Conservation (phyloP, 2,113 vertebrate species). For the Mustelus asterias region DNA sequence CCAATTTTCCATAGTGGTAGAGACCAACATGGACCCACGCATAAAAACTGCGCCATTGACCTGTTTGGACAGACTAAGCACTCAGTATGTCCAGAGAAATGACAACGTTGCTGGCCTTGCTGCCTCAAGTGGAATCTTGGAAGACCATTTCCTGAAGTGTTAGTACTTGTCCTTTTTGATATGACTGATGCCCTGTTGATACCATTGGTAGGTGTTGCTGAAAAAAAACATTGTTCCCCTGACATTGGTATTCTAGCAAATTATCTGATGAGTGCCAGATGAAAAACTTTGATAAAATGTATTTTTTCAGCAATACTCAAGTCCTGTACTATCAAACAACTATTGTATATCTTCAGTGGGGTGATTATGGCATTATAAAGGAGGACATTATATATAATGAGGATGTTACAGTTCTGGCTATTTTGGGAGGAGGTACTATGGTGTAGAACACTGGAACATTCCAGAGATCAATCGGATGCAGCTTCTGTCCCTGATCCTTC, state of each 20-base stretch:
- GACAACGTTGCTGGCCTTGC: not conserved
- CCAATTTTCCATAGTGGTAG: not conserved
- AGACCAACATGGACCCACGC: no score
- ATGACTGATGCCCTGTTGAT: not conserved
- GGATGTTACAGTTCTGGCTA: not conserved
- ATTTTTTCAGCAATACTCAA: no score
- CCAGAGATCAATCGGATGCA: not conserved
- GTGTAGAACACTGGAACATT: not conserved
- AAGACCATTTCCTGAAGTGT: not conserved
- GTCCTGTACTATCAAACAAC: no score
- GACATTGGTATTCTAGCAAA: no score
- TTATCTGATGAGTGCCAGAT: no score
- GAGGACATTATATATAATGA: not conserved
- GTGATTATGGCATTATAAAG: not conserved
- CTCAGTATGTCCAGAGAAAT: not conserved
- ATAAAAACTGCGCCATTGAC: not conserved
- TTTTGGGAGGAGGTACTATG: not conserved
- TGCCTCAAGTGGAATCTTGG: not conserved
- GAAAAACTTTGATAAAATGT: no score
- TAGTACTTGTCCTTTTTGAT: not conserved
- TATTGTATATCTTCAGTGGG: not conserved
- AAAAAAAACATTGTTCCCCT: no score
- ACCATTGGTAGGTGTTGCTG: no score
- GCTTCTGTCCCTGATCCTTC: not conserved
- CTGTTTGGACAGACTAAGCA: not conserved